Evolutionary conservation across 2,888 invertebrate species (phyloP).

Genomic region (Chelonus formosanus): DNA sequence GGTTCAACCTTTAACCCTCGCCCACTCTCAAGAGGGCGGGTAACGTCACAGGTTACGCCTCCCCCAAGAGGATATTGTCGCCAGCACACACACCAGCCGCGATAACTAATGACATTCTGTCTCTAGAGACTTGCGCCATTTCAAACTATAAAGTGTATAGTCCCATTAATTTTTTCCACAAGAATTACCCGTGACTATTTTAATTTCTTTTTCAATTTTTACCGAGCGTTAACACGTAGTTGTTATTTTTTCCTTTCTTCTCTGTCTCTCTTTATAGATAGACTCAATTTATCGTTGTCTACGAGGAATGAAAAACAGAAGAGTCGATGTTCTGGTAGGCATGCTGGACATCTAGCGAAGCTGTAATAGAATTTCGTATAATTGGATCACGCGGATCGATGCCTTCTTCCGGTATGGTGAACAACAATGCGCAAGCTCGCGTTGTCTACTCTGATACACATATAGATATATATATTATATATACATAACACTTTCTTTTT

Average conservation of each 20-base stretch:
- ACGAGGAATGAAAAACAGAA: neutral
- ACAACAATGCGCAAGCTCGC: conserved; percentile 26
- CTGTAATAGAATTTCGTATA: conserved; percentile 45
- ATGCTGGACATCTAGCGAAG: conserved; percentile 37
- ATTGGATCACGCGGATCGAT: conserved; percentile 46
- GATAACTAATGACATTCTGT: conserved; percentile 33
- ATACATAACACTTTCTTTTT: neutral
- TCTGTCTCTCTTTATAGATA: too few species aligned
- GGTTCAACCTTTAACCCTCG: conserved; percentile 2
- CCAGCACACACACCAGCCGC: conserved; percentile 18
- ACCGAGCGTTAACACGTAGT: too few species aligned
- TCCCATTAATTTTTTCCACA: conserved; percentile 19
- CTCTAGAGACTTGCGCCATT: conserved; percentile 9
- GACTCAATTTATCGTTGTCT: too few species aligned
- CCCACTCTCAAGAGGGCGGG: conserved; percentile 13
- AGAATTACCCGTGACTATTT: neutral
- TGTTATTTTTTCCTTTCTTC: too few species aligned
- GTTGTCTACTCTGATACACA: neutral
- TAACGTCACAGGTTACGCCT: conserved; percentile 31
- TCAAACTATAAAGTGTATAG: conserved; percentile 8
- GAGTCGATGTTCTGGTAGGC: conserved; percentile 13
- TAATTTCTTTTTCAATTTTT: neutral
- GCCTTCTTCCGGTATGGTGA: conserved; percentile 37
- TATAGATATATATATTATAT: neutral
- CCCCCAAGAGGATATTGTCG: conserved; percentile 32